Evolutionary conservation across 1,140 invertebrate species (phyloP).

Genomic region (Drosophila leontia): DNA sequence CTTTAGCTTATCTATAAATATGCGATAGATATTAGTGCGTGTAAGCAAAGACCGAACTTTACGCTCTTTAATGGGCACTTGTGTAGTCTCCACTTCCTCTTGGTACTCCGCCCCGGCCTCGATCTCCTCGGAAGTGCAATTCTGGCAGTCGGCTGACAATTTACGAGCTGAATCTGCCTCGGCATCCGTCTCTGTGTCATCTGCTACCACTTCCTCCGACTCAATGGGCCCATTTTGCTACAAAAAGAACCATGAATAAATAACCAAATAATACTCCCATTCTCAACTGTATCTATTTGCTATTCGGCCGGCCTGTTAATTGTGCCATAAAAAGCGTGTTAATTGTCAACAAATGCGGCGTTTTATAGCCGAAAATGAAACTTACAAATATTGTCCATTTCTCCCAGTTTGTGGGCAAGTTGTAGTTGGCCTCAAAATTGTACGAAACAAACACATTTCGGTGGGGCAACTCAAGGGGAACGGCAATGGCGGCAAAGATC

Average conservation of each 20-base stretch:
- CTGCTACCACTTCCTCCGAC: conserved; percentile 46
- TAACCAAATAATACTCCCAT: conserved; percentile 16
- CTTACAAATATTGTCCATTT: conserved; percentile 74
- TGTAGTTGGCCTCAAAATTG: conserved; percentile 91
- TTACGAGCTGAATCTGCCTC: conserved; percentile 54
- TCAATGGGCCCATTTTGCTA: conserved; percentile 74
- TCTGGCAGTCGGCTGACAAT: neutral
- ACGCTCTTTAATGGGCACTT: conserved; percentile 4
- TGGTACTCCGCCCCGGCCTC: neutral
- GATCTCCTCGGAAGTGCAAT: conserved; percentile 9
- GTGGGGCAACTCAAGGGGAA: conserved; percentile 90
- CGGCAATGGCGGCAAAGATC: conserved; percentile 89
- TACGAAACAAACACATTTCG: conserved; percentile 90
- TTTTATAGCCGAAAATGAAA: conserved; percentile 67
- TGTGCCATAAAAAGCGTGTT: conserved; percentile 59
- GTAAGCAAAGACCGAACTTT: conserved; percentile 54
- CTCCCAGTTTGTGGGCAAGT: conserved; percentile 82
- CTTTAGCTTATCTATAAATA: conserved; percentile 69
- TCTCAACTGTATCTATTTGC: conserved; percentile 16
- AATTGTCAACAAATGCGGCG: conserved; percentile 52
- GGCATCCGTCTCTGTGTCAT: conserved; percentile 41
- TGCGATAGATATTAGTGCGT: conserved; percentile 73
- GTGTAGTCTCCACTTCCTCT: conserved; percentile 1
- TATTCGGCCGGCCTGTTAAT: conserved; percentile 54
- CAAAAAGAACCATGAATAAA: conserved; percentile 12